Conservation (phyloP, 2,797 vertebrate genomes). For the Etheostoma perlongum region DNA sequence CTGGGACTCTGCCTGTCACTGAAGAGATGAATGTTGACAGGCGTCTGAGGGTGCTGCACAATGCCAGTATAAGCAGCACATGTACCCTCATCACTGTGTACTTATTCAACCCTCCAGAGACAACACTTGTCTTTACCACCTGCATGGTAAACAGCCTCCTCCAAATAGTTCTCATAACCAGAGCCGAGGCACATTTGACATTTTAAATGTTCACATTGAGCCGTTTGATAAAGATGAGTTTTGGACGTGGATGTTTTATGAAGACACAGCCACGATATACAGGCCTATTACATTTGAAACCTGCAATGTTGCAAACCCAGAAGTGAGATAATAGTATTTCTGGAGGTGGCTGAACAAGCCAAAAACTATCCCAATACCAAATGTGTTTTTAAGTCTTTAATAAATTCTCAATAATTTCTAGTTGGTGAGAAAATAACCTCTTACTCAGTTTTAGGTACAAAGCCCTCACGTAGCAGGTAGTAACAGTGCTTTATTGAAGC, state of each 20-base stretch:
- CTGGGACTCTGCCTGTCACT: slow-evolving; percentile 43
- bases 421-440: neutral
- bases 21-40: slow-evolving; percentile 67
- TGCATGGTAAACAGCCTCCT: slow-evolving; percentile 55
- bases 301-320: slow-evolving; percentile 22
- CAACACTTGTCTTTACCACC: slow-evolving; percentile 40
- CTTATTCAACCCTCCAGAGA: slow-evolving; percentile 46
- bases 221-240: slow-evolving; percentile 37
- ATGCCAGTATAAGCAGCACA: slow-evolving; percentile 39
- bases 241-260: slow-evolving; percentile 41
- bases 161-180: slow-evolving; percentile 31
- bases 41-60: slow-evolving; percentile 56
- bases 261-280: slow-evolving; percentile 16
- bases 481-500: neutral
- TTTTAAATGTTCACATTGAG: slow-evolving; percentile 48
- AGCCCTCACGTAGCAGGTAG: neutral
- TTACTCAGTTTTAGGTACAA: neutral
- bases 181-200: slow-evolving; percentile 37
- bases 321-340: slow-evolving; percentile 13
- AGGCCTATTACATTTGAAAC: slow-evolving; percentile 31
- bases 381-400: neutral
- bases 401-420: neutral
- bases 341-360: slow-evolving; percentile 6
- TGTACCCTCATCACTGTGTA: slow-evolving; percentile 36
- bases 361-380: slow-evolving; percentile 14